Evolutionary conservation across 2,797 vertebrate species (phyloP), one percentile per base, ranked within the genome.

Genomic region (Fringilla coelebs): DNA sequence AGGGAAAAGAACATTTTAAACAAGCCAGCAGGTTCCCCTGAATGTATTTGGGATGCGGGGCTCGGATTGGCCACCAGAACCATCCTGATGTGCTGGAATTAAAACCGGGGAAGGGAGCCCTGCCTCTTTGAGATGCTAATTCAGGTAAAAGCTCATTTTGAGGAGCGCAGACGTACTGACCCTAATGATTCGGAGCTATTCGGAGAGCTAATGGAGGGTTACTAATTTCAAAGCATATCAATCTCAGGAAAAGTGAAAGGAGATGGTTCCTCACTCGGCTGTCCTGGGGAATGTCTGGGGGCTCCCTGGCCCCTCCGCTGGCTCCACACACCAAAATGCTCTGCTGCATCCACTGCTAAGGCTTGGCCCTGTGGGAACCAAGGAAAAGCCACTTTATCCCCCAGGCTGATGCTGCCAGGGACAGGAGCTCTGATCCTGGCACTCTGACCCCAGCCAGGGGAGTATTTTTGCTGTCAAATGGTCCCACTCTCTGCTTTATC

Each of bases 91-190:
- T 80, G 95, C 76, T 4, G 48, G 90, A 96, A 93, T 94, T 94
- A 86, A 43, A 88, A 68, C 41, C 51, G 0, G 91, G 73, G 79
- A 95, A 88, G 28, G 83, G 63, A 88, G 51, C 45, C 91, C 54
- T 96, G 76, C 70, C 85, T 88, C 91, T 97, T 86, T 94, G 96
- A 96, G 92, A 88, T 94, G 89, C 87, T 96, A 96, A 94, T 94
- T 94, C 82, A 89, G 91, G 93, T 89, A 95, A 95, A 96, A 96
- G 89, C 70, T 95, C 90, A 87, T 96, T 96, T 90, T 58, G 86
- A 93, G 92, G 83, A 96, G 90, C 84, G 84, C 92, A 88, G 88
- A 76, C 8, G 46, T 79, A 87, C 52, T 96, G 85, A 94, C 94
- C 97, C 93, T 84, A 86, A 81, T 90, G 86, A 96, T 93, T 85